phyloP scores from a whole-genome alignment of 2,888 invertebrate species.

The Stegophylla sp. region DNA sequence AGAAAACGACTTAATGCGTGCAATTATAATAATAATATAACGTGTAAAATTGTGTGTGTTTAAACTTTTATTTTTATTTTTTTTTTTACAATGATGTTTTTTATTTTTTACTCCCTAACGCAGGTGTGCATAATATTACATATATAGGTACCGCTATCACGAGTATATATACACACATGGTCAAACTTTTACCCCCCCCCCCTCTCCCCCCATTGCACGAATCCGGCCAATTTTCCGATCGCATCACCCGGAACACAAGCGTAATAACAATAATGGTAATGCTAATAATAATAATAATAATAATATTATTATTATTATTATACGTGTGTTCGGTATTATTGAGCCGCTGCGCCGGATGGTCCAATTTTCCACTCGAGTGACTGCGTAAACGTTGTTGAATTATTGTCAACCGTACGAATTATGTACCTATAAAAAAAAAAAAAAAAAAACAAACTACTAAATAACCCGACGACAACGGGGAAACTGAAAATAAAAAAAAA shows the following conservation, averaged over 20 bases:
- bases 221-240: slow-evolving; percentile 42
- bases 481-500: neutral
- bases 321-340: neutral
- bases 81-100: no score
- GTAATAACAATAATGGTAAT: neutral
- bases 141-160: no score
- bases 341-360: slow-evolving; percentile 38
- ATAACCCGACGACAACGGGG: neutral
- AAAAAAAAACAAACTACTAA: slow-evolving; percentile 4
- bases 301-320: neutral
- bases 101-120: no score
- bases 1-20: no score
- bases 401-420: slow-evolving; percentile 56
- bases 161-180: neutral
- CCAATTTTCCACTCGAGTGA: slow-evolving; percentile 55
- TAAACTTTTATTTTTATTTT: no score
- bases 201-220: neutral
- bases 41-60: no score
- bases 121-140: no score
- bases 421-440: slow-evolving; percentile 6
- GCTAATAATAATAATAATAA: neutral
- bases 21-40: no score
- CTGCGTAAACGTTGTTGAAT: slow-evolving; percentile 55
- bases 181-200: neutral
- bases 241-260: slow-evolving; percentile 45